Base-by-base conservation (phyloP, 37 sponge, comb jelly and placozoan genomes). In the Geodia barretti region DNA sequence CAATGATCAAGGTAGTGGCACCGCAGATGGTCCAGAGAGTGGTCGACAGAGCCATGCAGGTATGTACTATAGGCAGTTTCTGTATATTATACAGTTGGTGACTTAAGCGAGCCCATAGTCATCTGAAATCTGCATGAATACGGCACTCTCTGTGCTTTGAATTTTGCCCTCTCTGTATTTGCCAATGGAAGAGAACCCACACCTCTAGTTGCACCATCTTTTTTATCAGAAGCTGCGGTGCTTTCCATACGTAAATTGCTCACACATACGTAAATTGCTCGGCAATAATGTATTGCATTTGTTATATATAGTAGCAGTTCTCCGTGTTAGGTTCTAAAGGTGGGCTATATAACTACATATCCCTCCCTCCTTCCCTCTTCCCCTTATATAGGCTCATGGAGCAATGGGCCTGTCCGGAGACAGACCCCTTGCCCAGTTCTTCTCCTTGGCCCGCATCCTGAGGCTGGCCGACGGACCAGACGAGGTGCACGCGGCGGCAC, bases 401-500 rank as follows among this genome's bases (percentile, higher is more conserved):
- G 97, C 90, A 21, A 39, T 63, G 33, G 97, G 97, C 0, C 80
- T 96, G 4, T 86, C 88, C 62, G 70, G 65, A 39, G 94, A 93
- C 70, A 74, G 80, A 24, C 80, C 80, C 2, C 72, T 96, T 35
- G 86, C 90, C 21, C 72, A 68, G 60, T 88, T 91, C 70, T 96
- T 80, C 66, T 61, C 89, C 3, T 84, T 83, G 77, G 91, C 94
- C 17, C 71, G 97, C 29, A 80, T 91, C 65, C 89, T 96, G 47
- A 62, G 97, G 33, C 88, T 94, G 20, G 97, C 97, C 8, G 97
- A 96, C 80, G 97, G 97, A 4, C 97, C 97, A 1, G 94, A 93
- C 75, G 97, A 90, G 74, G 97, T 96, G 17, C 97, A 96, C 72
- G 24, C 80, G 3, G 54, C 89, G 4, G 66, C 89, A 35, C 62